These are phyloP conservation scores for Hypomecis atomaria DNA, from an alignment of 2,888 invertebrate species.

Conservation along the genomic window DNA sequence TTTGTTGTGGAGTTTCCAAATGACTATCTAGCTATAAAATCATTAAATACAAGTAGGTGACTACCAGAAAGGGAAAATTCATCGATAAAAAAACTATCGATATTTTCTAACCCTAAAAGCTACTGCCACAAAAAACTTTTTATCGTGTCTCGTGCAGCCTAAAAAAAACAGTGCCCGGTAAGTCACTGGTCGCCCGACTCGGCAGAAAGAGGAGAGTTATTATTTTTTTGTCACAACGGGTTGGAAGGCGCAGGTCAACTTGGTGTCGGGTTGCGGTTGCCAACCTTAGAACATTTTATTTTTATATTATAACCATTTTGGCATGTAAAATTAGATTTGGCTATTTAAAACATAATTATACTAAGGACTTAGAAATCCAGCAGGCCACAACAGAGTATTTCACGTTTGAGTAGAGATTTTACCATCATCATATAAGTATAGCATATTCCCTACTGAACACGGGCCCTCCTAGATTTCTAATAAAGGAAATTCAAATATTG, in stretches of 20 bases:
- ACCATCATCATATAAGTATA: too few relatives aligned
- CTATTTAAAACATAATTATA: too few relatives aligned
- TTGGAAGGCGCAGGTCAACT: conserved; percentile 63
- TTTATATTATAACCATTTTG: background rate
- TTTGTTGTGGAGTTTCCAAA: too few relatives aligned
- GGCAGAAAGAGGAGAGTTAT: conserved; percentile 70
- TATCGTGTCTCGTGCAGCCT: conserved; percentile 81
- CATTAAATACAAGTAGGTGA: too few relatives aligned
- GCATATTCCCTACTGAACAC: too few relatives aligned
- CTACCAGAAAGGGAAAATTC: background rate
- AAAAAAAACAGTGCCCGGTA: conserved; percentile 82
- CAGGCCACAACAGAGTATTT: too few relatives aligned
- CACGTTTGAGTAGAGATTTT: too few relatives aligned
- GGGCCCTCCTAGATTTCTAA: too few relatives aligned
- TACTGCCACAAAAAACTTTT: conserved; percentile 84
- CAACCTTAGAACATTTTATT: conserved; percentile 43
- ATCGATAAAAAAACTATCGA: conserved; percentile 52
- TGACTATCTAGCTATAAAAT: too few relatives aligned
- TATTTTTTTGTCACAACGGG: conserved; percentile 79
- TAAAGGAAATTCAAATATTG: too few relatives aligned
- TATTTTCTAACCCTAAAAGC: conserved; percentile 57
- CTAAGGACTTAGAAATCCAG: too few relatives aligned
- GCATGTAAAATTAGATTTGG: background rate
- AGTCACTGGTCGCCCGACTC: conserved; percentile 76
- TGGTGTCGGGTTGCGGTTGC: conserved; percentile 53